Base-by-base conservation (phyloP, 2,888 invertebrate genomes). In the Dexiosoma caninum region DNA sequence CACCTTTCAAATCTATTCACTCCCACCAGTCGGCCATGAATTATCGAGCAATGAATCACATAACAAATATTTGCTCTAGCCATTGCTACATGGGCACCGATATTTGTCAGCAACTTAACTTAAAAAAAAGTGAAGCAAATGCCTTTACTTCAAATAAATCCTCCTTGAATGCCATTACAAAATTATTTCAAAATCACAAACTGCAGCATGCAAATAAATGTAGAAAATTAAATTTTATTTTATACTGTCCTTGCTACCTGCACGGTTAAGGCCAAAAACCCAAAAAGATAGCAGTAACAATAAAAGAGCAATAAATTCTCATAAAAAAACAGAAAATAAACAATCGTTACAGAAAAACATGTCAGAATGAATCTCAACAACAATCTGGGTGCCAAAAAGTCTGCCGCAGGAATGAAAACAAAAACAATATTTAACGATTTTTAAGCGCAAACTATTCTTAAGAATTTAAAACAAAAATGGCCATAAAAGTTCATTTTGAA, bases 321-420 rank as follows among this genome's bases (percentile, higher is more conserved):
- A 62, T 23, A 55, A 70, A 27, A 27, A 27, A 27, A 27, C 27
- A 27, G 6, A 27, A 27, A 27, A 27, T 23, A 62, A 40, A 32
- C 21, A 60, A 21, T 8, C 16, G 30, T 16, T 35, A 71, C 59
- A 44, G 19, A 46, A 55, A 66, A 72, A 51, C 60, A 64, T 71
- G 37, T 59, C 49, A 71, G 51, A 53, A 60, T 44, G 44, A 78
- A 72, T 67, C 57, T 62, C 32, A 59, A 60, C n/a, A 72, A 62
- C 51, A 72, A 46, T 19, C 19, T 53, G 46, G 74, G 57, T 59
- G 79, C 79, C 79, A 74, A 35, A 3, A 64, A 64, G 74, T 57
- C 67, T 67, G 16, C n/a, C 14, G 12, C 35, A 46, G 27, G 19
- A 32, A 32, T 9, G 10, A 19, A 51, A 57, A 32, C 40, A 55